phyloP scores from a whole-genome alignment of 2,797 vertebrate species.

The Pipistrellus nathusii region DNA sequence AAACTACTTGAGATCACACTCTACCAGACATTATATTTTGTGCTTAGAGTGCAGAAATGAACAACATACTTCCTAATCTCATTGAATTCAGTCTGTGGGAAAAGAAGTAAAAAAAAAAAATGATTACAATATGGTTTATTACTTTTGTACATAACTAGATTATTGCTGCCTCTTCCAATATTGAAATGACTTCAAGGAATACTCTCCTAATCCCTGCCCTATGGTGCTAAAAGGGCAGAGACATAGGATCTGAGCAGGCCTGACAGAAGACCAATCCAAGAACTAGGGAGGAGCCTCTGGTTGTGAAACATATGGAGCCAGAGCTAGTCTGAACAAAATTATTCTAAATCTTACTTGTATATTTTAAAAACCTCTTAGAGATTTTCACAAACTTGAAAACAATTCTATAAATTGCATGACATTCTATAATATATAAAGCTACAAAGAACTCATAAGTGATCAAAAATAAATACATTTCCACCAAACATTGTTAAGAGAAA shows the following conservation, averaged over 20 bases:
- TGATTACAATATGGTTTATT: background rate
- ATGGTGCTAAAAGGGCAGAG: background rate
- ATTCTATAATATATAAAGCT: background rate
- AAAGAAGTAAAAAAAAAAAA: background rate
- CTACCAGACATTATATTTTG: too few relatives aligned
- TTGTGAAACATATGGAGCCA: background rate
- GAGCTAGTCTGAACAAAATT: background rate
- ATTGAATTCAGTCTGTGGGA: background rate
- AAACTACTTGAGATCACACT: too few relatives aligned
- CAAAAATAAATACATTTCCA: conserved; percentile 10
- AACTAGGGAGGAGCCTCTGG: background rate
- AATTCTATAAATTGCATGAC: background rate
- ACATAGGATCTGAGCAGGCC: too few relatives aligned
- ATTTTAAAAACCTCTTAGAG: background rate
- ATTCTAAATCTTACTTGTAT: background rate
- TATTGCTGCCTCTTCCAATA: background rate
- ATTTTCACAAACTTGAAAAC: background rate
- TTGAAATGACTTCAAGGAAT: background rate
- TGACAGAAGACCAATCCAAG: background rate
- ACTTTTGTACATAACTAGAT: background rate
- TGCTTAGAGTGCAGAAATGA: too few relatives aligned
- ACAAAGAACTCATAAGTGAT: background rate
- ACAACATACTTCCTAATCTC: background rate
- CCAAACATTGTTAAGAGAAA: background rate
- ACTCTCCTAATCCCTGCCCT: background rate